phyloP scores from a whole-genome alignment of 1,140 invertebrate species.

The Bursaphelenchus mucronatus region DNA sequence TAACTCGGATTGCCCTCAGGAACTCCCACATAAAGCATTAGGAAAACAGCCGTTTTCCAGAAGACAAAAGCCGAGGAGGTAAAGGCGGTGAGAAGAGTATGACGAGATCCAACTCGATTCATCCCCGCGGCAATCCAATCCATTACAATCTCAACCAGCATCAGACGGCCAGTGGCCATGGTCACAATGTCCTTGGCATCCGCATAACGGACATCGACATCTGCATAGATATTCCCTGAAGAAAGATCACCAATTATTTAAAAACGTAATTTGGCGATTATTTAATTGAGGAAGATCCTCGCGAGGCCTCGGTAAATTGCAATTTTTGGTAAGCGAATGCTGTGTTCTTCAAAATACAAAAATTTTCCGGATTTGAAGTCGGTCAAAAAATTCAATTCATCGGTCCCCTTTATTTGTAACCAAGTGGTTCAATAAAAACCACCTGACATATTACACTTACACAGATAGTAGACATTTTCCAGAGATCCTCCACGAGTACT shows the following conservation, averaged over 20 bases:
- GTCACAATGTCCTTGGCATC: conserved; percentile 48
- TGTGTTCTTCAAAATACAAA: background rate
- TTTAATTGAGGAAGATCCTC: conserved; percentile 21
- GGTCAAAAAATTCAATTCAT: too few species aligned
- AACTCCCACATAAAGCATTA: conserved; percentile 44
- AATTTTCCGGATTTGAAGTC: conserved; percentile 9
- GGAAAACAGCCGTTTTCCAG: conserved; percentile 54
- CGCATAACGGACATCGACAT: conserved; percentile 54
- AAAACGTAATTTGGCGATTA: conserved; percentile 2
- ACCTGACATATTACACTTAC: conserved; percentile 27
- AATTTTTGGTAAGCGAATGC: background rate
- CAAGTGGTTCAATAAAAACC: background rate
- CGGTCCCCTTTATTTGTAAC: too few species aligned
- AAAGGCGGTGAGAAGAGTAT: conserved; percentile 48
- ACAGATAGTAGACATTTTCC: conserved; percentile 41
- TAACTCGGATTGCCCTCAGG: conserved; percentile 35
- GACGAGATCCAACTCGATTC: conserved; percentile 36
- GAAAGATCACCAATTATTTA: too few species aligned
- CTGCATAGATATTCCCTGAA: conserved; percentile 55
- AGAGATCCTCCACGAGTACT: conserved; percentile 41
- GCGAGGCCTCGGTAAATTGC: background rate
- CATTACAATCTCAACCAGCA: conserved; percentile 52
- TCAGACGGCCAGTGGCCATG: conserved; percentile 52
- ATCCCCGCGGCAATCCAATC: conserved; percentile 48
- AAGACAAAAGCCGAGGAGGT: conserved; percentile 48